Evolutionary conservation across 2,113 vertebrate species (phyloP), one percentile per base, ranked within the genome.

Genomic region (Coreoperca whiteheadi): DNA sequence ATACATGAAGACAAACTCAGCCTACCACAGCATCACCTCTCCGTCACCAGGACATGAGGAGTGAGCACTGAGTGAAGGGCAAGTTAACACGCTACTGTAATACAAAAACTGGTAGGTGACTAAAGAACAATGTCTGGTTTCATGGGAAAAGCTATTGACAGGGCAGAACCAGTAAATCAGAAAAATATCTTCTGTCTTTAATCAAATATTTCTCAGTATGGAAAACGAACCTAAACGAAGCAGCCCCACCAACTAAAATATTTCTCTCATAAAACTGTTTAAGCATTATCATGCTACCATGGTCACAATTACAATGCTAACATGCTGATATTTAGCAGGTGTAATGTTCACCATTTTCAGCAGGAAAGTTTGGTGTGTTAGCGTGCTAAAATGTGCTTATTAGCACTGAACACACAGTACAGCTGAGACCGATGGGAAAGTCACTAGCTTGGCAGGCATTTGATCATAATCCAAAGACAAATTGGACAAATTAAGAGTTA

Each of bases 41-140:
- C 50, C 21, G 64, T 89, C 84, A 82, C 78, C 81, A n/a, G 48
- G 43, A 70, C 37, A 56, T n/a, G 41, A 70, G 75, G 51, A 67
- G 39, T 37, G 28, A 66, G 59, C 48, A 43, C 9, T n/a, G 68
- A 54, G 11, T n/a, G 50, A 70, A n/a, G 18, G 28, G 30, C 48
- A 70, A 51, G 46, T 68, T 21, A 34, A 68, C 16, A 64, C 48
- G 32, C 18, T 2, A n/a, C 21, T 25, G 21, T 51, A 2, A 20
- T 15, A 30, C 7, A 20, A 51, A 32, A 25, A 32, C 10, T 43
- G 25, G 46, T 20, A 50, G 9, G 5, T 20, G 8, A 32, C 43
- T 28, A 1, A 2, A 43, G 9, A 67, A 34, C n/a, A 57, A 41
- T 43, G 18, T 43, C 11, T 53, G 37, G 28, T 48, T 15, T 66